Base-by-base conservation (phyloP, 2,797 vertebrate genomes). In the Discoglossus pictus region DNA sequence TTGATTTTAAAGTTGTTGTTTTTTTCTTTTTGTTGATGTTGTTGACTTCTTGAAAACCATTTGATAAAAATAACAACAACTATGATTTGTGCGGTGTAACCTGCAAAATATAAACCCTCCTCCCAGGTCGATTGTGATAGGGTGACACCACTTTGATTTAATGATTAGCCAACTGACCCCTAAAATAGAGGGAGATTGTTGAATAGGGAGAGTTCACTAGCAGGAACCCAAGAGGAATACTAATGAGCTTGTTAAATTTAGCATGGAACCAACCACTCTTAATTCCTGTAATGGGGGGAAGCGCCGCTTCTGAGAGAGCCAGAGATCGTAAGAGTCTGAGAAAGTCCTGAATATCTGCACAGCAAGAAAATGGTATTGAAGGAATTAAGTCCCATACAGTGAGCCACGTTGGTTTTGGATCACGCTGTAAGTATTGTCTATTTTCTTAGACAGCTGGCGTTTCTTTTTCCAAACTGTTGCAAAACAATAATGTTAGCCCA, bases 121-220 rank as follows among this genome's bases (percentile, higher is more conserved):
- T 88, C 80, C 80, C 65, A 51, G 81, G 80, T 83, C 63, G 74
- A 88, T 89, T 90, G 86, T 89, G 84, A 86, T 88, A 81, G 85
- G 80, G 87, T 94, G 91, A 93, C 91, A 93, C 87, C 79, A 88
- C 92, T 92, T 92, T 93, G 93, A 95, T 93, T 94, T 94, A 94
- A 91, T 92, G 89, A 92, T 96, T 95, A 93, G 91, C 86, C 72
- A 85, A 90, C 91, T 93, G 92, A 93, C 93, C 93, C 83, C 89
- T 88, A 74, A 84, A 84, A 85, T 84, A 87, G 82, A 86, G 86
- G 85, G 86, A 86, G 79, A 65, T 1, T 78, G 84, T 84, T 92
- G 87, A 93, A 92, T 88, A 84, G 88, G 72, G 79, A 84, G 84
- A 88, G 89, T 90, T 92, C 89, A 90, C 82, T 87, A 76, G 80